These are phyloP conservation scores for Melanostoma mellinum DNA, from an alignment of 2,888 invertebrate species.

Conservation along the genomic window DNA sequence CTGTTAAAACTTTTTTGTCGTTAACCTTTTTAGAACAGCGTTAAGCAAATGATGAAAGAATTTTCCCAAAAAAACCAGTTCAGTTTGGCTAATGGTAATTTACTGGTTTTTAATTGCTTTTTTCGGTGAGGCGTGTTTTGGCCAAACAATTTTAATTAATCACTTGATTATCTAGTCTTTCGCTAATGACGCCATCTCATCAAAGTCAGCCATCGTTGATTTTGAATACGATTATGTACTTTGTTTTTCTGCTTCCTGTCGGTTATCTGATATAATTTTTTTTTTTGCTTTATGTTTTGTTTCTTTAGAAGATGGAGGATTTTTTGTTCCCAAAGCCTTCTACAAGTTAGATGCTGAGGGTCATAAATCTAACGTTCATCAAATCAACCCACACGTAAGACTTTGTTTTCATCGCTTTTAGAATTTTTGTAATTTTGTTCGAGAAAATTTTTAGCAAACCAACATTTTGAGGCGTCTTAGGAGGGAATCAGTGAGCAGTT, in stretches of 20 bases:
- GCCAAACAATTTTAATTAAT: background rate
- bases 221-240: conserved; percentile 19
- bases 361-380: conserved; percentile 77
- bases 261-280: conserved; percentile 1
- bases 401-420: background rate
- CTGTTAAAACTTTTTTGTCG: background rate
- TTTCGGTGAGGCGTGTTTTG: background rate
- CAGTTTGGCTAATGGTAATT: background rate
- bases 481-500: conserved; percentile 16
- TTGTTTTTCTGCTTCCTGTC: conserved; percentile 19
- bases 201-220: conserved; percentile 8
- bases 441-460: conserved; percentile 46
- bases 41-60: background rate
- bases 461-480: conserved; percentile 61
- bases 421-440: background rate
- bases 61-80: conserved; percentile 16
- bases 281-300: conserved; percentile 1
- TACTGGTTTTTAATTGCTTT: conserved; percentile 1
- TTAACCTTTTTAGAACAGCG: background rate
- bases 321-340: conserved; percentile 78
- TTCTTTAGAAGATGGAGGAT: conserved; percentile 76
- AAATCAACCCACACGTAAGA: conserved; percentile 77
- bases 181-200: conserved; percentile 18
- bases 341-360: conserved; percentile 79
- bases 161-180: conserved; percentile 12